Base-by-base conservation (phyloP, 2,888 invertebrate genomes). In the Lasioglossum oenotherae region DNA sequence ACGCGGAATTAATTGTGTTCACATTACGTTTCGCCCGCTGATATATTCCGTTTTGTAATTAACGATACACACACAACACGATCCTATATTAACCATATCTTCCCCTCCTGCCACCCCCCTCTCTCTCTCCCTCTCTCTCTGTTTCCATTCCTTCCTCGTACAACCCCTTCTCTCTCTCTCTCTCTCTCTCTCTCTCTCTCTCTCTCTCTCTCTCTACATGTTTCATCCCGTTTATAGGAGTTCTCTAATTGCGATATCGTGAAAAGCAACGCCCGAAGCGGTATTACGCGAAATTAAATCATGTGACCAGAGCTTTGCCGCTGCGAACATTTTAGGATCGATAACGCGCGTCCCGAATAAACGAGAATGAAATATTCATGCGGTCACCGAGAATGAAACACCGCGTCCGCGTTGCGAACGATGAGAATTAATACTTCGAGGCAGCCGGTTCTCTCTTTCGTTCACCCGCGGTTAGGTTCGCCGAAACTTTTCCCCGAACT, bases 231-330 rank as follows among this genome's bases (percentile, higher is more conserved):
- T 71, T 79, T 79, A 78, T 76, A 79, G 74, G 46, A 80, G 67
- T 80, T 77, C 84, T 84, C 84, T 87, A 87, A 87, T 87, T 87
- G 87, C 84, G 87, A 87, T 84, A 84, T 78, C 76, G 77, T 81
- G 81, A 85, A 87, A 84, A 87, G 77, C 57, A 44, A 77, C 77
- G 77, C 80, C 79, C 71, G 77, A 73, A 79, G 79, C 78, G 76
- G 82, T 82, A 46, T 86, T 86, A 82, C 77, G 82, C 82, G 82
- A 86, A 86, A 86, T 82, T 86, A 74, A 82, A 86, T 86, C 81
- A 84, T 83, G 79, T 44, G 79, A 76, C 71, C 74, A 35, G 78
- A 53, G 41, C 38, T 71, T 27, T 69, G 78, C 78, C 69, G 78
- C 69, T 19, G 38, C 41, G 69, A 78, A 78, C 78, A 78, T 78